Base-by-base conservation (phyloP, 2,113 vertebrate genomes). In the Stictonetta naevosa region DNA sequence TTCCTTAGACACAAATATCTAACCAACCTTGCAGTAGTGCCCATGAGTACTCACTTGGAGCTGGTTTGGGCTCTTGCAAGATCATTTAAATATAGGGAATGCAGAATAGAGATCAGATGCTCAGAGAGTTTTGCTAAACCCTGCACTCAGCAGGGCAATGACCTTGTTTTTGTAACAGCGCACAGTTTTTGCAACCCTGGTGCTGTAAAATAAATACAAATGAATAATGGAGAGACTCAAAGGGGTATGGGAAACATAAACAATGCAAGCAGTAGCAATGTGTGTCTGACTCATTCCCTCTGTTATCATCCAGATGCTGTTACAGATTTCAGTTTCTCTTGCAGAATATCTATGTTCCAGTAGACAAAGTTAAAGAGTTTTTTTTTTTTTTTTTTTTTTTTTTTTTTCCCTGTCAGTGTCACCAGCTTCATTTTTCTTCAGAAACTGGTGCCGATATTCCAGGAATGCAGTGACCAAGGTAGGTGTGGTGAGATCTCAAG, bases 281-380 rank as follows among this genome's bases (percentile, higher is more conserved):
- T 53, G 74, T 52, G 77, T 7, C 48, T 96, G 96, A 94, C 77
- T 97, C 95, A 97, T 91, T 36, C 71, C 23, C 56, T 82, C 73
- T 92, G 93, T 89, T 95, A 93, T 91, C 90, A 89, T 96, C 80
- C 90, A 95, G 88, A 93, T 96, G 92, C 53, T 95, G 62, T 67
- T 91, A 76, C 58, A 80, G 76, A 93, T 92, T 90, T 82, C 69
- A 90, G 1, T 83, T 94, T 88, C 82, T 92, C 66, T 93, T 86
- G 52, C 64, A 95, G 91, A 88, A 25, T 63, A 23, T 74, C 34
- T 87, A 38, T 95, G 62, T 79, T 86, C 77, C 62, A 89, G 53
- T 15, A 79, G 77, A 28, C 23, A 36, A 91, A 82, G 33, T 72
- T 72, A 42, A 86, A 63, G 44, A 50, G 25, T 59, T 58, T 2